These are phyloP conservation scores for Clepsis dumicolana DNA, from an alignment of 2,888 invertebrate genomes.

Conservation along the genomic window DNA sequence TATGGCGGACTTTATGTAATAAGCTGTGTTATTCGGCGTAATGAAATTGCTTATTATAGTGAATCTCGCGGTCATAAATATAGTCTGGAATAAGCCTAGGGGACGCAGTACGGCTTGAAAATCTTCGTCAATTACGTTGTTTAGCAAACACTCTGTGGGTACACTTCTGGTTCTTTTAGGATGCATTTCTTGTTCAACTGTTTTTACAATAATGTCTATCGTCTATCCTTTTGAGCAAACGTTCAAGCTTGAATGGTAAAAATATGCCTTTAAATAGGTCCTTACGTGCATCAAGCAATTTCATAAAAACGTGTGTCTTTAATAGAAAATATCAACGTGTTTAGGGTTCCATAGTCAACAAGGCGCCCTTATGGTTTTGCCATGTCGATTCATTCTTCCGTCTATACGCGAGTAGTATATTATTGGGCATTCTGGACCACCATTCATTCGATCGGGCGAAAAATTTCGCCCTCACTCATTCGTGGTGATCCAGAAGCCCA, in stretches of 20 bases:
- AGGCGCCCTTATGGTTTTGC: too few species aligned
- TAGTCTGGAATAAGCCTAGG: not conserved
- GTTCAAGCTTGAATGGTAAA: not conserved
- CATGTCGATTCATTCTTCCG: too few species aligned
- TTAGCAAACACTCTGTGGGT: not conserved
- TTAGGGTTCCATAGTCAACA: too few species aligned
- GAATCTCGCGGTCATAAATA: not conserved
- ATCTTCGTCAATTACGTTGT: constrained; percentile 10
- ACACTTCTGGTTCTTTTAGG: not conserved
- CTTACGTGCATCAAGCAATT: not conserved
- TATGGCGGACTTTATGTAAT: constrained; percentile 4
- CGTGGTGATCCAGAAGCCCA: too few species aligned
- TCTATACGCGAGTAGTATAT: too few species aligned
- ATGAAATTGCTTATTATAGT: not conserved
- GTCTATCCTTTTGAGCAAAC: not conserved
- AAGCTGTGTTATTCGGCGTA: not conserved
- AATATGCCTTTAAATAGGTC: not conserved
- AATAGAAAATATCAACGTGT: too few species aligned
- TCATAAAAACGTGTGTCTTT: too few species aligned
- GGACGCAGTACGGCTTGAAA: constrained; percentile 5
- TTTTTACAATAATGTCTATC: not conserved
- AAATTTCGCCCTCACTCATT: too few species aligned
- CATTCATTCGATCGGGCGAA: too few species aligned
- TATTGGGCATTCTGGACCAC: too few species aligned
- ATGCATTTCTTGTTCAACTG: not conserved